Evolutionary conservation across 2,888 invertebrate species (phyloP).

Genomic region (Volucella inflata): DNA sequence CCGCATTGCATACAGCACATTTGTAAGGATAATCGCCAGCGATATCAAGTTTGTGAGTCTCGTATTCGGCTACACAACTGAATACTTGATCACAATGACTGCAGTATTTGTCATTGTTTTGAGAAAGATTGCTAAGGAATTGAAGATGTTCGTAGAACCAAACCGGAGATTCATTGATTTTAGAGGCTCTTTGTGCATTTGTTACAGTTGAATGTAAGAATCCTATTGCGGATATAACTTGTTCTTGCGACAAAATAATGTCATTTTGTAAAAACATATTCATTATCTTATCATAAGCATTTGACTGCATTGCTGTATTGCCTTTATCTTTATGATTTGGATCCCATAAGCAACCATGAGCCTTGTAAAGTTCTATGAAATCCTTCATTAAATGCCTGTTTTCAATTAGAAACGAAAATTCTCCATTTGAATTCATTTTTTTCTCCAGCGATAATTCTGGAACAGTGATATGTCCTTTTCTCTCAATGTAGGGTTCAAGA

Average conservation of each 20-base stretch:
- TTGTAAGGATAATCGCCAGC: slow-evolving; percentile 64
- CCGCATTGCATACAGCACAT: slow-evolving; percentile 59
- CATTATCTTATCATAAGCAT: slow-evolving; percentile 44
- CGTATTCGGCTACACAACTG: slow-evolving; percentile 32
- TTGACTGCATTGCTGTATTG: slow-evolving; percentile 3
- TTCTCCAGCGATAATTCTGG: slow-evolving; percentile 6
- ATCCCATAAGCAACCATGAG: slow-evolving; percentile 48
- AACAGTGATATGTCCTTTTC: not conserved
- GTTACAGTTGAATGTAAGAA: slow-evolving; percentile 44
- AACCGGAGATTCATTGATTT: not conserved
- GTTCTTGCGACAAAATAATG: slow-evolving; percentile 41
- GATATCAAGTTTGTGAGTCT: slow-evolving; percentile 58
- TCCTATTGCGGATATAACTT: slow-evolving; percentile 43
- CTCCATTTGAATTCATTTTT: slow-evolving; percentile 1
- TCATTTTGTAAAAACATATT: slow-evolving; percentile 48
- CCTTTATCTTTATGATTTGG: slow-evolving; percentile 16
- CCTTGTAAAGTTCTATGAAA: slow-evolving; percentile 51
- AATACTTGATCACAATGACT: slow-evolving; percentile 55
- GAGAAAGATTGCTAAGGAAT: slow-evolving; percentile 38
- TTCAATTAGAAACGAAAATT: slow-evolving; percentile 47
- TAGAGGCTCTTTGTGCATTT: slow-evolving; percentile 29
- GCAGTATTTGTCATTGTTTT: slow-evolving; percentile 40
- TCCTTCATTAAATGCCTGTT: slow-evolving; percentile 42
- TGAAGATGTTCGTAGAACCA: slow-evolving; percentile 59
- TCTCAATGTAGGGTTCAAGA: slow-evolving; percentile 47